Conservation (phyloP, 2,113 vertebrate species). For the Pavo muticus region DNA sequence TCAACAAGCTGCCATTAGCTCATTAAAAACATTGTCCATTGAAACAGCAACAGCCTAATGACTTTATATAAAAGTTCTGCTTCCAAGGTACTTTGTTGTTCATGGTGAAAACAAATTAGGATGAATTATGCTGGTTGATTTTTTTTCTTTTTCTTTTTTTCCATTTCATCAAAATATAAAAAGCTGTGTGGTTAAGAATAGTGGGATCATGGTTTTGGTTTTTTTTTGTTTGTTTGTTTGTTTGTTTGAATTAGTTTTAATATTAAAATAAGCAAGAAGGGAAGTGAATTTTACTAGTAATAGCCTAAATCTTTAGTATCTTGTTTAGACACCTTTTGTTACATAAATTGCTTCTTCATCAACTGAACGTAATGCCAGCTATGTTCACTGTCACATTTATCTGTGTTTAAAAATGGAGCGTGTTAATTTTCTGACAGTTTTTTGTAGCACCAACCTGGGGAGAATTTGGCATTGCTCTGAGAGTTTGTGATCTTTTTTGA, state of each 20-base stretch:
- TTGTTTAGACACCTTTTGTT: background rate
- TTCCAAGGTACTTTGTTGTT: slow-evolving; percentile 28
- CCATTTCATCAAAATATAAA: slow-evolving; percentile 34
- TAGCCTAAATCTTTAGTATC: background rate
- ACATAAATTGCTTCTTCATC: background rate
- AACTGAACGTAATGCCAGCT: background rate
- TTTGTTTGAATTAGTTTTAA: slow-evolving; percentile 9
- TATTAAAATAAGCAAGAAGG: slow-evolving; percentile 1
- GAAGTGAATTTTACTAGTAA: background rate
- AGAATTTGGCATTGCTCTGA: background rate
- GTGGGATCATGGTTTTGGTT: background rate
- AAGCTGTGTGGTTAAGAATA: background rate
- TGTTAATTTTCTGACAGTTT: background rate
- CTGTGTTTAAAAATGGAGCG: background rate
- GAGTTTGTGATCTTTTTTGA: background rate
- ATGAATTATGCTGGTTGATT: background rate
- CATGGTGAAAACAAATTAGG: slow-evolving; percentile 5
- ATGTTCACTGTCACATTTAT: background rate
- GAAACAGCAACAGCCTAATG: slow-evolving; percentile 32
- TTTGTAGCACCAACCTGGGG: background rate
- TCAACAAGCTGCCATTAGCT: slow-evolving; percentile 19
- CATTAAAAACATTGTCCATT: slow-evolving; percentile 30
- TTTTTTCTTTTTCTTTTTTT: background rate
- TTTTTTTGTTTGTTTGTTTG: too few species aligned
- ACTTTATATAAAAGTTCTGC: slow-evolving; percentile 21